Evolutionary conservation across 1,140 invertebrate genomes (phyloP), one percentile per base, ranked within the genome.

Genomic region (Drosophila auraria): DNA sequence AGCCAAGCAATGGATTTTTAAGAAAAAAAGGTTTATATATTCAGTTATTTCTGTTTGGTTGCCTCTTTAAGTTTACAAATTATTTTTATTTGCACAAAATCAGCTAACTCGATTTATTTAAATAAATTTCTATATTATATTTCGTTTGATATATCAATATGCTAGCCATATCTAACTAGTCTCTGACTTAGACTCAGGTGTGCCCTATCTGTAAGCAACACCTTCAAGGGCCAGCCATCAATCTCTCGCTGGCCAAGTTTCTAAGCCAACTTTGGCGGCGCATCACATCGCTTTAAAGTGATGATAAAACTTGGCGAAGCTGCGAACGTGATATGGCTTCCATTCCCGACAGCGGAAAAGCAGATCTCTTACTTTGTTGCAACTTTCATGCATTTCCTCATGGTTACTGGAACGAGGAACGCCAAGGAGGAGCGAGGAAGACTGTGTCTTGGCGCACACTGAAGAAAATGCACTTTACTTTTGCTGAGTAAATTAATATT

Each of bases 311-410:
- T 66, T 66, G 56, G 62, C 56, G 53, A 23, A 45, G 63, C 63
- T 40, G 17, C 25, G 36, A 23, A 71, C 66, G 66, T 69, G 61
- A 63, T 62, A 62, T 63, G 30, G 59, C 40, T 57, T 57, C 54
- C 54, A 30, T 45, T n/a, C 30, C 9, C 40, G 20, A 12, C 38
- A 30, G 44, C 20, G 64, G 36, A 20, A 27, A 51, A 38, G 38
- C 49, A 42, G 49, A 60, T 54, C 57, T 54, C 62, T 23, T n/a
- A 71, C 79, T 71, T 64, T 81, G 79, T 61, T 81, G 78, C 71
- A 66, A 68, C 42, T 73, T 82, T 78, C 44, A 51, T 58, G 56
- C 76, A 79, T 63, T 78, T 79, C 17, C 53, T 38, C 33, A 4
- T 36, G 60, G 45, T 23, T 25, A 23, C 20, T 42, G 30, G 42